phyloP scores from a whole-genome alignment of 2,888 invertebrate species.

The Phortica okadai region DNA sequence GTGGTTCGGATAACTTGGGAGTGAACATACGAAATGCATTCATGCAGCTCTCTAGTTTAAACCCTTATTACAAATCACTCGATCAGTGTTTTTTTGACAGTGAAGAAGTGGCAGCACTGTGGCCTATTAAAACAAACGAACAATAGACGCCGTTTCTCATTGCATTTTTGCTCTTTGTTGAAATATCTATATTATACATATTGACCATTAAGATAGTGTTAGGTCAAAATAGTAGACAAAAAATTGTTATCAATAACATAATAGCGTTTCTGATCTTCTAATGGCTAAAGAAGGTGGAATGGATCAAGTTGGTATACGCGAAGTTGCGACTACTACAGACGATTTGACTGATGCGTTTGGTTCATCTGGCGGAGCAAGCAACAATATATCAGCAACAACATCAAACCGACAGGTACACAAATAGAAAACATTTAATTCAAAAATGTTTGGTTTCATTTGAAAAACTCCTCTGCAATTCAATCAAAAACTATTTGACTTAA shows the following conservation, averaged over 20 bases:
- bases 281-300: background rate
- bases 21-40: no score
- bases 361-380: slow-evolving; percentile 46
- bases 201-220: background rate
- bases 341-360: slow-evolving; percentile 71
- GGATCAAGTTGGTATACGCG: slow-evolving; percentile 65
- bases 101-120: background rate
- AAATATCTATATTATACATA: slow-evolving; percentile 36
- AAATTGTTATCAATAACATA: slow-evolving; percentile 14
- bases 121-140: background rate
- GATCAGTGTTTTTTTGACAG: background rate
- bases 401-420: slow-evolving; percentile 9
- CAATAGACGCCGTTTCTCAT: slow-evolving; percentile 28
- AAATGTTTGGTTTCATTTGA: no score
- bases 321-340: slow-evolving; percentile 59
- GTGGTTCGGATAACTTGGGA: no score
- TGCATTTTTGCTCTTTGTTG: slow-evolving; percentile 48
- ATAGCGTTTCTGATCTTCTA: slow-evolving; percentile 47
- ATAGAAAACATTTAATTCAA: background rate
- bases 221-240: background rate
- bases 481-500: no score
- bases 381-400: slow-evolving; percentile 33
- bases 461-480: background rate
- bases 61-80: no score
- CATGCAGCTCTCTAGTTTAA: no score